These are phyloP conservation scores for Aproaerema taeniolella DNA, from an alignment of 2,888 invertebrate genomes.

Conservation along the genomic window DNA sequence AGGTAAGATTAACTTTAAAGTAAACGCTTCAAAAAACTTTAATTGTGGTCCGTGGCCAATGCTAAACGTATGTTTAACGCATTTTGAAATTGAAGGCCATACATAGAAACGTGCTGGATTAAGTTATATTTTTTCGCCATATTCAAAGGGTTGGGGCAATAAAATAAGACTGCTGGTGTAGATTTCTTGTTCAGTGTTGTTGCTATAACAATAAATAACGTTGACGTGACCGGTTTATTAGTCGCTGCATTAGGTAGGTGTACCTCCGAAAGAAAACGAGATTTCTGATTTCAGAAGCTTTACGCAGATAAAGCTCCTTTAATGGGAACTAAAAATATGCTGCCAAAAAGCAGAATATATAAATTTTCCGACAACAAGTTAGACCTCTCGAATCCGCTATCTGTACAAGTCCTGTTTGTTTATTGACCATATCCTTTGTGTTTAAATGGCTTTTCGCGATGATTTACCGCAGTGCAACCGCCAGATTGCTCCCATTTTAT, in stretches of 20 bases:
- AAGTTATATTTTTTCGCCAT: constrained; percentile 17
- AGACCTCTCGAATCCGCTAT: constrained; percentile 43
- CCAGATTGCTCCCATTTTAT: constrained; percentile 37
- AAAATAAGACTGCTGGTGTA: constrained; percentile 44
- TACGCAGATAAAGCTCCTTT: constrained; percentile 39
- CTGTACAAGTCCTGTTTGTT: constrained; percentile 54
- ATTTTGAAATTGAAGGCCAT: too few relatives aligned
- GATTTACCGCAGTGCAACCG: constrained; percentile 50
- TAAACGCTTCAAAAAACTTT: too few relatives aligned
- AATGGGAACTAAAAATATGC: constrained; percentile 41
- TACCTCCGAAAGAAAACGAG: constrained; percentile 42
- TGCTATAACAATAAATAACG: constrained; percentile 69
- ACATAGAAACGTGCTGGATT: too few relatives aligned
- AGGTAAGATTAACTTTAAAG: too few relatives aligned
- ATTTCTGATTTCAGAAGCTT: constrained; percentile 44
- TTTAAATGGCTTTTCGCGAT: constrained; percentile 54
- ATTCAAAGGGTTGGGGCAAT: constrained; percentile 38
- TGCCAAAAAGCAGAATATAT: constrained; percentile 38
- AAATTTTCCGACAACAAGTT: constrained; percentile 41
- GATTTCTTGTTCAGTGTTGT: constrained; percentile 56
- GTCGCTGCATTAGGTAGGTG: constrained; percentile 57
- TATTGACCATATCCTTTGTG: constrained; percentile 66
- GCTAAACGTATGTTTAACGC: too few relatives aligned
- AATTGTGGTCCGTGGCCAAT: too few relatives aligned
- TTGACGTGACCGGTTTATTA: constrained; percentile 71